Base-by-base conservation (phyloP, 2,113 vertebrate genomes). In the Leptodactylus fuscus region DNA sequence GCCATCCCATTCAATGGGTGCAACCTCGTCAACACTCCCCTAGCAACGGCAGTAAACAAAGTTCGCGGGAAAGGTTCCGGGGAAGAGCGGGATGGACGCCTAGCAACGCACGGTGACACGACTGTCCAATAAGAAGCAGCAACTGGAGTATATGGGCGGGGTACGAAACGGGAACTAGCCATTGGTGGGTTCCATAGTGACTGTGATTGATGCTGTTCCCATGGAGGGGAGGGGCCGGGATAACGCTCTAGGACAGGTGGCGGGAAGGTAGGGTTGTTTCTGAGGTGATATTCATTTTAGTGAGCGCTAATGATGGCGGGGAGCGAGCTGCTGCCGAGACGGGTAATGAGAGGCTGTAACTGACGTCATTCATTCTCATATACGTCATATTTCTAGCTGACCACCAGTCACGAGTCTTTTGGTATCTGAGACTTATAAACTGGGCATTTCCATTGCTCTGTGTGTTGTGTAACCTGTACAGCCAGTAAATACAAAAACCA, bases 11-110 rank as follows among this genome's bases (percentile, higher is more conserved):
- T 70, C 32, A 62, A 13, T 44, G n/a, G 4, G 65, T 62, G 67
- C 69, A 81, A 11, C 69, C 36, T 4, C 16, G 12, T 51, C 24
- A 82, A 82, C 81, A 82, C 6, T 82, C 81, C 81, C 65, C 44
- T 51, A 69, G 81, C 81, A 82, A 71, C 81, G 29, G 46, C 12
- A 65, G 81, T 46, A 71, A 71, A 71, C 65, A 41, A 18, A 20
- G 20, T 3, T 5, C 44, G 27, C 46, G 81, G 62, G 62, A 71
- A 70, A 53, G 81, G 81, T 82, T 82, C 81, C 81, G 46, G 46
- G 46, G 32, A 7, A 20, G 27, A 34, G 81, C 76, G 76, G 76
- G 77, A 62, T 8, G 22, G 4, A 10, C 0, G 1, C 46, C 29
- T 4, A 24, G 51, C 10, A 22, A 55, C 75, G n/a, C 49, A 55